A percentile compares a stretch with the other conserved stretches of the same genome.
Evolutionary conservation across 2,797 vertebrate genomes (phyloP).

Genomic region (Sebastes steindachneri): DNA sequence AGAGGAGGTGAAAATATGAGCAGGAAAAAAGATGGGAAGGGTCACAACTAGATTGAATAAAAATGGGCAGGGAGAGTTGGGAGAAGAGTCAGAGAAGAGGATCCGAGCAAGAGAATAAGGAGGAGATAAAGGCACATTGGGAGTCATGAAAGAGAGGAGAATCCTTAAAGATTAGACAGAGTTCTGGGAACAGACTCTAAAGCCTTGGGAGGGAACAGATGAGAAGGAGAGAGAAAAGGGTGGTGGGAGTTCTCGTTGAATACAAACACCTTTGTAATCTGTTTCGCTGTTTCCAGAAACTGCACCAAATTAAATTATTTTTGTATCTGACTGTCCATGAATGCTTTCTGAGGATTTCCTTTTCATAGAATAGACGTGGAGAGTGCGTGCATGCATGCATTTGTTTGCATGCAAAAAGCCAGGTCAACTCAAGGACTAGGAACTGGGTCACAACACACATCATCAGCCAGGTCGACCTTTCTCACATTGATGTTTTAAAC

Average conservation of each 20-base stretch:
- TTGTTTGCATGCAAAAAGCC: conserved; percentile 1
- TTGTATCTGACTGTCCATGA: not conserved
- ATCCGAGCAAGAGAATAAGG: conserved; percentile 8
- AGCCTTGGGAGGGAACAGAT: conserved; percentile 1
- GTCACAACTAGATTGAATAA: conserved; percentile 5
- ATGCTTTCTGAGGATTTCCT: not conserved
- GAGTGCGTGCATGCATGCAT: not conserved
- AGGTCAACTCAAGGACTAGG: conserved; percentile 34
- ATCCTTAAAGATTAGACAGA: conserved; percentile 45
- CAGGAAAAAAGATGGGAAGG: not conserved
- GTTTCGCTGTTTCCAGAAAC: conserved; percentile 10
- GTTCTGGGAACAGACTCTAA: conserved; percentile 34
- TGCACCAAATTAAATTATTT: not conserved
- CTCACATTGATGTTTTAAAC: not conserved
- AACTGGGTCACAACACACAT: conserved; percentile 8
- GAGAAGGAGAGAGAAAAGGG: conserved; percentile 6
- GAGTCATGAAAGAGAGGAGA: conserved; percentile 19
- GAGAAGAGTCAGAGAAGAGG: conserved; percentile 2
- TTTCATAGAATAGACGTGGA: not conserved
- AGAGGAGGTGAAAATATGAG: not conserved
- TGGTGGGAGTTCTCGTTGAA: not conserved
- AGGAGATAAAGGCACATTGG: conserved; percentile 26
- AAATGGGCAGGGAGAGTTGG: not conserved
- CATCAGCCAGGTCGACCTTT: not conserved
- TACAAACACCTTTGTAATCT: not conserved